phyloP scores from a whole-genome alignment of 2,888 invertebrate genomes.

The Plagodis dolabraria region DNA sequence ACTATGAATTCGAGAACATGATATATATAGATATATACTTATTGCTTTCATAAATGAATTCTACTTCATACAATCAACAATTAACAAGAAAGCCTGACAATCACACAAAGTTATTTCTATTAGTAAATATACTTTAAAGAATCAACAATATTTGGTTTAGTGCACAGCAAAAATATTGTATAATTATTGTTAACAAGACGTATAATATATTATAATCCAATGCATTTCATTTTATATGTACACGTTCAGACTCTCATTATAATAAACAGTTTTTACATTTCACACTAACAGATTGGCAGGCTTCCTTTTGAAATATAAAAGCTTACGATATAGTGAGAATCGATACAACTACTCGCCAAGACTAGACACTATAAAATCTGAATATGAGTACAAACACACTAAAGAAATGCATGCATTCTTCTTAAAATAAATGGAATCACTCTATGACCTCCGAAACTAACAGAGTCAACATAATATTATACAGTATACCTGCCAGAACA shows the following conservation, averaged over 20 bases:
- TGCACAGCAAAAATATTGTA: conserved; percentile 66
- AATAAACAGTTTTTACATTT: conserved; percentile 35
- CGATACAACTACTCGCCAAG: conserved; percentile 73
- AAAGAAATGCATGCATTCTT: conserved; percentile 83
- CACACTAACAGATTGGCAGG: conserved; percentile 58
- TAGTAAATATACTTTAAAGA: conserved; percentile 44
- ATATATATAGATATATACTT: conserved; percentile 25
- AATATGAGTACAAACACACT: conserved; percentile 81
- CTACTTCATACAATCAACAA: conserved; percentile 41
- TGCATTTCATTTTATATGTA: conserved; percentile 24
- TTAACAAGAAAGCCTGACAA: conserved; percentile 70
- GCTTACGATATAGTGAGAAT: conserved; percentile 78
- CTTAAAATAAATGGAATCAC: conserved; percentile 84
- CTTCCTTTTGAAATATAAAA: conserved; percentile 65
- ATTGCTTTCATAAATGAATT: conserved; percentile 34
- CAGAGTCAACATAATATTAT: conserved; percentile 73
- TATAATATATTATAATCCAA: conserved; percentile 41
- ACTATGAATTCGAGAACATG: conserved; percentile 31
- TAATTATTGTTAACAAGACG: conserved; percentile 55
- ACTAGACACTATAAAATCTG: conserved; percentile 80
- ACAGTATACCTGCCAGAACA: conserved; percentile 51
- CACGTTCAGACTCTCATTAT: conserved; percentile 10
- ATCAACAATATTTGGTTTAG: conserved; percentile 76
- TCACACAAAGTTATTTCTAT: conserved; percentile 46
- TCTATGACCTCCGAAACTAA: conserved; percentile 72